Percentiles rank a stretch among this genome's conserved stretches.
phyloP scores from a whole-genome alignment of 1,140 invertebrate genomes.

The Drosophila chauvacae region DNA sequence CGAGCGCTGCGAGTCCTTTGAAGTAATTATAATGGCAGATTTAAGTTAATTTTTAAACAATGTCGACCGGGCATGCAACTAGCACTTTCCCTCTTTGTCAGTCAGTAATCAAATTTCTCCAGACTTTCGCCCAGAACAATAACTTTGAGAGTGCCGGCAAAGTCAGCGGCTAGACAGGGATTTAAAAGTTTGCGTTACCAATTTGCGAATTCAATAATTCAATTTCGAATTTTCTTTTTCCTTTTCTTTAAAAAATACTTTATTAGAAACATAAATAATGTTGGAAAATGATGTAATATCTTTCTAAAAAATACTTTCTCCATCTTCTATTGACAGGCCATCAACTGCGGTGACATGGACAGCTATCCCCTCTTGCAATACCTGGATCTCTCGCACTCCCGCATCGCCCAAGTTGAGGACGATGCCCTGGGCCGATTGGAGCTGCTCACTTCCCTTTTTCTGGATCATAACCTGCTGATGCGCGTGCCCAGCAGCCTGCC shows the following conservation, averaged over 20 bases:
- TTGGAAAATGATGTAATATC: not conserved
- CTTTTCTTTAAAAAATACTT: not conserved
- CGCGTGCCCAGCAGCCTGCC: conserved; percentile 89
- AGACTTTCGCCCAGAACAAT: conserved; percentile 28
- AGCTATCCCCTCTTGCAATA: conserved; percentile 93
- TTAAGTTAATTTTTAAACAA: conserved; percentile 83
- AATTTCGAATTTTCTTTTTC: not conserved
- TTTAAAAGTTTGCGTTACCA: conserved; percentile 19
- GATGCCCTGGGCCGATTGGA: conserved; percentile 93
- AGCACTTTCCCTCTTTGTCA: conserved; percentile 46
- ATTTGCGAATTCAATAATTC: not conserved
- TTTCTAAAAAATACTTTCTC: not conserved
- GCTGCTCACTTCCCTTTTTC: conserved; percentile 90
- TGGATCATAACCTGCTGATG: conserved; percentile 90
- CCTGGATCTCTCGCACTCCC: conserved; percentile 92
- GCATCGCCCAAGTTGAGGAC: conserved; percentile 91
- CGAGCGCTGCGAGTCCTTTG: conserved; percentile 61
- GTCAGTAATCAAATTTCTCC: conserved; percentile 67
- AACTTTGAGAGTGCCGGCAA: conserved; percentile 25
- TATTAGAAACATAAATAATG: not conserved
- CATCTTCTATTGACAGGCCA: conserved; percentile 80
- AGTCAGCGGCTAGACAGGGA: conserved; percentile 30
- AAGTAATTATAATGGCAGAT: conserved; percentile 81
- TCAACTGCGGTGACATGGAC: conserved; percentile 94
- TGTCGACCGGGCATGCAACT: conserved; percentile 55